Evolutionary conservation across 1,140 invertebrate species (phyloP).

Genomic region (Lucilia cuprina): DNA sequence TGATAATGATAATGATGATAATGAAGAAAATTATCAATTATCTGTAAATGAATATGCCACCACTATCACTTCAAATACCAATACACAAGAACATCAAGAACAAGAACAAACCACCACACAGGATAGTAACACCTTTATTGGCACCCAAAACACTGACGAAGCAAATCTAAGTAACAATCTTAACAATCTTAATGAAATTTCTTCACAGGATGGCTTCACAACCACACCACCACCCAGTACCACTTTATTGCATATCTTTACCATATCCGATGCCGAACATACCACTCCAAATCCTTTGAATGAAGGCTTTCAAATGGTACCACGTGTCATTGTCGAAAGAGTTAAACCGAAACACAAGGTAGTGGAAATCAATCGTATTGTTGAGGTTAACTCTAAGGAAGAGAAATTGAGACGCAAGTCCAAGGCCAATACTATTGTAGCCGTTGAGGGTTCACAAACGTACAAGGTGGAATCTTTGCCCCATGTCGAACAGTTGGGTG

Average conservation of each 20-base stretch:
- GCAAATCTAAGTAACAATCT: conserved; percentile 40
- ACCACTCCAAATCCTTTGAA: conserved; percentile 35
- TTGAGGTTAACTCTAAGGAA: conserved; percentile 70
- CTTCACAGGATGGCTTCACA: conserved; percentile 50
- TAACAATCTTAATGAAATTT: conserved; percentile 56
- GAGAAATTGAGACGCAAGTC: conserved; percentile 67
- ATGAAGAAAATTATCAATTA: not conserved
- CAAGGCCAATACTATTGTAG: conserved; percentile 66
- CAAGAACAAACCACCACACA: conserved; percentile 40
- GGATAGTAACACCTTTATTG: conserved; percentile 19
- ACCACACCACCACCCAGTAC: conserved; percentile 62
- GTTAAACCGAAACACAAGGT: conserved; percentile 65
- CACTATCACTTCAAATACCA: not conserved
- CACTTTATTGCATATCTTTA: conserved; percentile 66
- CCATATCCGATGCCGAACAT: conserved; percentile 55
- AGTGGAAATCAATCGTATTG: conserved; percentile 71
- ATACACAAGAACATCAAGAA: not conserved
- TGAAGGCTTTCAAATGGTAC: not conserved
- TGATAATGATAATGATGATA: not conserved
- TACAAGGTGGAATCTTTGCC: conserved; percentile 67
- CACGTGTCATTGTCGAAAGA: conserved; percentile 24
- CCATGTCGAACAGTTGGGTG: conserved; percentile 70
- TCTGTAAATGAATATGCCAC: not conserved
- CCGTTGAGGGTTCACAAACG: conserved; percentile 59
- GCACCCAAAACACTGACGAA: conserved; percentile 45